phyloP scores from a whole-genome alignment of 2,797 vertebrate species.

The Rhincodon typus region DNA sequence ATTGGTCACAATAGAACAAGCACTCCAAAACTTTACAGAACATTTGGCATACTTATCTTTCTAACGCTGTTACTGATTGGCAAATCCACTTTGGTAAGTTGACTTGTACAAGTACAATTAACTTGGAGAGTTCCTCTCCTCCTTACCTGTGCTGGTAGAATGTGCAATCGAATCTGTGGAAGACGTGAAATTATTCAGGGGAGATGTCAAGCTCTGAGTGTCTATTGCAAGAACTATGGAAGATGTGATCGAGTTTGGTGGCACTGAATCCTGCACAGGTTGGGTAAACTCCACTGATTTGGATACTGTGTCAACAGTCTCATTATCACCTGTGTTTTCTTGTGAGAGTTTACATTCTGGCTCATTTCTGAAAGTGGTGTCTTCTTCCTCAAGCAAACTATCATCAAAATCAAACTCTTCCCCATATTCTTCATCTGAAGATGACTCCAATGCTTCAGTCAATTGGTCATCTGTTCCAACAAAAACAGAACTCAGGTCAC shows the following conservation, averaged over 20 bases:
- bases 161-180: not conserved
- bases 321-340: not conserved
- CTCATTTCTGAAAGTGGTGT: not conserved
- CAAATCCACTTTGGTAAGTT: not conserved
- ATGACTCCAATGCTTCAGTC: not conserved
- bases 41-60: not conserved
- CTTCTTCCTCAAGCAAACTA: conserved; percentile 56
- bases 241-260: not conserved
- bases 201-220: not conserved
- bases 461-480: not conserved
- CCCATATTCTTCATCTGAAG: conserved; percentile 57
- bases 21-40: not conserved
- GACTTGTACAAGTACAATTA: not conserved
- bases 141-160: not conserved
- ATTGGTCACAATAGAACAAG: not conserved
- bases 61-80: not conserved
- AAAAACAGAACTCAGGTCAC: not conserved
- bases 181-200: not conserved
- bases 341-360: too few species aligned
- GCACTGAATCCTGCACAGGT: not conserved
- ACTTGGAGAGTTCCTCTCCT: not conserved
- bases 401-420: conserved; percentile 68
- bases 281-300: not conserved
- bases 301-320: not conserved
- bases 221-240: not conserved